phyloP scores from a whole-genome alignment of 2,797 vertebrate species.

The Fringilla coelebs region DNA sequence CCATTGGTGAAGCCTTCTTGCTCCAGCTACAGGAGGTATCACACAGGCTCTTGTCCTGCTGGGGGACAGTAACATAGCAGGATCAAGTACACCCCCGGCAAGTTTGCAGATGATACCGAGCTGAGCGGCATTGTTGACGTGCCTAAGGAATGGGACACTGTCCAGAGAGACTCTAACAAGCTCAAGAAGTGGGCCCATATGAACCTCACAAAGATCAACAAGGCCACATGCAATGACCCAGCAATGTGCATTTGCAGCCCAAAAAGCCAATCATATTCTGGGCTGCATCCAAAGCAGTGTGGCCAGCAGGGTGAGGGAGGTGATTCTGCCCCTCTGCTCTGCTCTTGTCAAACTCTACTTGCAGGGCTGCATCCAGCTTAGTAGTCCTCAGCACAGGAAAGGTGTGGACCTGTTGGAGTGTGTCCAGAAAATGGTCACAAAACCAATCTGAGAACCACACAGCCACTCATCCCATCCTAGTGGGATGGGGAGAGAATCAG shows the following conservation, averaged over 20 bases:
- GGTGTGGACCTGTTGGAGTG: background rate
- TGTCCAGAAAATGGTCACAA: background rate
- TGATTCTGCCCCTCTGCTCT: background rate
- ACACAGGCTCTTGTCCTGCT: background rate
- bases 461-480: background rate
- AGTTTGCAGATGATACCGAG: background rate
- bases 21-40: background rate
- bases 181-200: background rate
- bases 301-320: background rate
- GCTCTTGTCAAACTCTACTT: background rate
- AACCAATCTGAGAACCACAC: background rate
- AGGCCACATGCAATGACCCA: background rate
- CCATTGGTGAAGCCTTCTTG: background rate
- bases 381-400: background rate
- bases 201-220: background rate
- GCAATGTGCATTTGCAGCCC: background rate
- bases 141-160: background rate
- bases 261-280: background rate
- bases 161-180: background rate
- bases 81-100: background rate
- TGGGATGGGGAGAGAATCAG: background rate
- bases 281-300: background rate
- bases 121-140: background rate
- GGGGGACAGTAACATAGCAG: background rate
- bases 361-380: background rate